A percentile compares a stretch with the other conserved stretches of the same genome.
Evolutionary conservation across 2,113 vertebrate genomes (phyloP).

Genomic region (Spermophilus dauricus): DNA sequence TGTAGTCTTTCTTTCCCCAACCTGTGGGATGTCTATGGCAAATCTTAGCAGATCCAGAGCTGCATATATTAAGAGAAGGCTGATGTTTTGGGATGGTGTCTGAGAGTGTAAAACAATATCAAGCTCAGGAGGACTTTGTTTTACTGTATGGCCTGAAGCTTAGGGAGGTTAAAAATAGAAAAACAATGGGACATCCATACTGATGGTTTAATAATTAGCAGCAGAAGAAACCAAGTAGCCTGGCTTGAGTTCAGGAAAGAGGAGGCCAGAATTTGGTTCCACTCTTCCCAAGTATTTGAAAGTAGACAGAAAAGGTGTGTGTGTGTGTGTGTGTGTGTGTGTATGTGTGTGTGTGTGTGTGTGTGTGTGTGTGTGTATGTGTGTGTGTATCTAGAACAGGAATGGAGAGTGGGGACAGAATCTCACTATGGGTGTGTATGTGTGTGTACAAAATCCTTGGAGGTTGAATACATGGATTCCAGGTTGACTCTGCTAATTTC

Average conservation of each 20-base stretch:
- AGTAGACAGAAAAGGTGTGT: not conserved
- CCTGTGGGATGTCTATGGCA: not conserved
- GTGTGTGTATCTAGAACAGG: not conserved
- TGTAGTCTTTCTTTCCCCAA: conserved; percentile 4
- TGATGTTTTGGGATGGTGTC: not conserved
- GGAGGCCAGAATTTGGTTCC: not conserved
- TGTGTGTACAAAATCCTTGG: not conserved
- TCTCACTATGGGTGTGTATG: not conserved
- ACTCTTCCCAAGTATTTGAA: not conserved
- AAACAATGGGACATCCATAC: not conserved
- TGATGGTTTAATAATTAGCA: conserved; percentile 31
- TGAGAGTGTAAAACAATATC: conserved; percentile 29
- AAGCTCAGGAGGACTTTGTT: conserved; percentile 21
- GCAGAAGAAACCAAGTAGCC: not conserved
- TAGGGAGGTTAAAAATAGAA: conserved; percentile 26
- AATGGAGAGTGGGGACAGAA: not conserved
- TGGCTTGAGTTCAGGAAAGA: not conserved
- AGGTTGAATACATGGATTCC: not conserved
- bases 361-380: not conserved
- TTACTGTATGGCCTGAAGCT: not conserved
- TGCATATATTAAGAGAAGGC: conserved; percentile 23
- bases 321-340: not conserved
- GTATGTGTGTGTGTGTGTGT: not conserved
- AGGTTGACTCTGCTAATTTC: not conserved
- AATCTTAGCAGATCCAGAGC: conserved; percentile 1